Evolutionary conservation across 2,888 invertebrate genomes (phyloP).

Genomic region (Kuschelorhynchus macadamiae): DNA sequence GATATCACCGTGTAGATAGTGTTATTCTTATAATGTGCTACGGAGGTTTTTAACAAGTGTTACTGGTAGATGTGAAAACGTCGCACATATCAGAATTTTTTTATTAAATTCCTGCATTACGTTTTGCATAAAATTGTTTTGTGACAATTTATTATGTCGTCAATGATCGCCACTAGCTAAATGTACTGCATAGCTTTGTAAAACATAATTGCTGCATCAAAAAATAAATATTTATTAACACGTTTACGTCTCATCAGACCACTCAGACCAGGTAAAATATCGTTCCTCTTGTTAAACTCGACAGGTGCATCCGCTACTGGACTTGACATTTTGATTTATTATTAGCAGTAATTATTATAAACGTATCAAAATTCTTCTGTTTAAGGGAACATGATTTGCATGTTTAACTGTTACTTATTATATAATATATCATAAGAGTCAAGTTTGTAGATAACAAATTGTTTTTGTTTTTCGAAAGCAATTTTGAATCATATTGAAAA

Average conservation of each 20-base stretch:
- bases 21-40: too few relatives aligned
- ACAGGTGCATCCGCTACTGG: conserved; percentile 49
- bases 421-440: conserved; percentile 9
- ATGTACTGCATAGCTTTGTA: too few relatives aligned
- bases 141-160: too few relatives aligned
- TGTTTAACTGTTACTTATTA: conserved; percentile 17
- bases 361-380: conserved; percentile 28
- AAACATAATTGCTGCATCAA: conserved; percentile 16
- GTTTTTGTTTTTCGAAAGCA: too few relatives aligned
- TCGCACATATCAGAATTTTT: too few relatives aligned
- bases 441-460: too few relatives aligned
- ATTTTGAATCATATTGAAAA: too few relatives aligned
- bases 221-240: conserved; percentile 47
- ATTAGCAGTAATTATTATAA: conserved; percentile 42
- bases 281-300: conserved; percentile 43
- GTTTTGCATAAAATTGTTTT: neutral
- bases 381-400: conserved; percentile 31
- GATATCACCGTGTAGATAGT: too few relatives aligned
- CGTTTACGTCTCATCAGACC: conserved; percentile 45
- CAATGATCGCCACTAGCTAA: neutral
- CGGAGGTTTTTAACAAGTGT: too few relatives aligned
- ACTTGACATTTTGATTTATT: conserved; percentile 46
- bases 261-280: conserved; percentile 40
- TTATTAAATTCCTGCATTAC: too few relatives aligned
- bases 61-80: too few relatives aligned